Conservation (phyloP, 2,113 vertebrate genomes). For the Phainopepla nitens region DNA sequence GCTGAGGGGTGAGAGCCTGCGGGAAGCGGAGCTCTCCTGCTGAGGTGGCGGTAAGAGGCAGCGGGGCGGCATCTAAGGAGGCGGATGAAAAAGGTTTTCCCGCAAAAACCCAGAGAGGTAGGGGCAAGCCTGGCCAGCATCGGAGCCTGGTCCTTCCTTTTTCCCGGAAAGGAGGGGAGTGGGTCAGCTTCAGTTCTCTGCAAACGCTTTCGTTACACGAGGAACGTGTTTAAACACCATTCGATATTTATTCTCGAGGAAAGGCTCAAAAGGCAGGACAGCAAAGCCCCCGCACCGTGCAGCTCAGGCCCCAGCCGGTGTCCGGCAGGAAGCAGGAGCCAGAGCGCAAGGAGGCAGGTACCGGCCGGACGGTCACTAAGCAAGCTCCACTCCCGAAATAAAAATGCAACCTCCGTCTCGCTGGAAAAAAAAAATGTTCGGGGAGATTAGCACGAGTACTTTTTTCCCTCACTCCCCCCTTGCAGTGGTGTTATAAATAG, state of each 20-base stretch:
- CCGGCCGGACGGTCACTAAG: not conserved
- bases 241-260: not conserved
- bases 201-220: not conserved
- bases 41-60: not conserved
- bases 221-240: not conserved
- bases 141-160: not conserved
- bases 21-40: not conserved
- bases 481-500: not conserved
- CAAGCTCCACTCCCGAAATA: not conserved
- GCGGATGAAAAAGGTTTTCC: not conserved
- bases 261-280: not conserved
- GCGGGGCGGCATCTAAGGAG: too few relatives aligned
- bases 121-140: too few relatives aligned
- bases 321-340: not conserved
- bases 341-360: not conserved
- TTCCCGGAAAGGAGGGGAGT: not conserved
- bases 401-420: not conserved
- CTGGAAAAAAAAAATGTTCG: not conserved
- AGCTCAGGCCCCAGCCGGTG: not conserved
- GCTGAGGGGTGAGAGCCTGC: not conserved
- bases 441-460: not conserved
- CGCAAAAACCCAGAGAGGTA: not conserved
- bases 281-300: not conserved
- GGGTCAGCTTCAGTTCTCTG: not conserved
- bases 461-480: not conserved